Evolutionary conservation across 2,888 invertebrate species (phyloP), one percentile per base, ranked within the genome.

Genomic region (Clivina fossor): DNA sequence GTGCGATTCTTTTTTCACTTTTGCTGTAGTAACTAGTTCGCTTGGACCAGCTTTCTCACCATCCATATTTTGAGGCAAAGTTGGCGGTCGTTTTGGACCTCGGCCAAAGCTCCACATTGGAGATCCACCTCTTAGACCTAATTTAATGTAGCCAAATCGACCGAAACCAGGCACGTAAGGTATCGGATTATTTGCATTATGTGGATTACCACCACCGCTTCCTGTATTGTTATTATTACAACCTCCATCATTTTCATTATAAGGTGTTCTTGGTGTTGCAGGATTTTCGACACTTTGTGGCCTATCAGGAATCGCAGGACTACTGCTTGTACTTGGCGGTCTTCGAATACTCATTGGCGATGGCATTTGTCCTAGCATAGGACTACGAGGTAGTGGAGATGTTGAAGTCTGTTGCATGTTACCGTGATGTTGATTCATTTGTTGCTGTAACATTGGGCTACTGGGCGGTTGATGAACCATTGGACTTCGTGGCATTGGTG

Each of bases 121-220:
- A 0, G 85, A 79, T 3, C 86, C 86, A 16, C 86, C 86, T 58
- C 80, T 71, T 2, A 86, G 65, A 9, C 79, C 88, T 2, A 82
- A 74, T 64, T 81, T 82, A 62, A 79, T 76, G 68, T 82, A 84
- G 1, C 78, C 79, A 65, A 75, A 80, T 38, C 81, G 75, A 1
- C 77, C 78, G 64, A 82, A 82, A 53, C 78, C 76, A 18, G 80
- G 77, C 1, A 81, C 80, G n/a, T 79, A 65, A 0, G 84, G 84
- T 43, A 83, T 76, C 1, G 79, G 78, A 68, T 80, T 82, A 37
- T 75, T 72, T 5, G 80, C 80, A 65, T 78, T 78, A 59, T 78
- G 76, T 1, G 77, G 74, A 61, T 79, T 80, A 7, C 79, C 79
- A 2, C 78, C 79, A 8, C 79, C 78, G 11, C 60, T 26, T n/a